A percentile compares a stretch with the other conserved stretches of the same genome.
Evolutionary conservation across 1,140 invertebrate genomes (phyloP).

Genomic region (Tribolium madens): DNA sequence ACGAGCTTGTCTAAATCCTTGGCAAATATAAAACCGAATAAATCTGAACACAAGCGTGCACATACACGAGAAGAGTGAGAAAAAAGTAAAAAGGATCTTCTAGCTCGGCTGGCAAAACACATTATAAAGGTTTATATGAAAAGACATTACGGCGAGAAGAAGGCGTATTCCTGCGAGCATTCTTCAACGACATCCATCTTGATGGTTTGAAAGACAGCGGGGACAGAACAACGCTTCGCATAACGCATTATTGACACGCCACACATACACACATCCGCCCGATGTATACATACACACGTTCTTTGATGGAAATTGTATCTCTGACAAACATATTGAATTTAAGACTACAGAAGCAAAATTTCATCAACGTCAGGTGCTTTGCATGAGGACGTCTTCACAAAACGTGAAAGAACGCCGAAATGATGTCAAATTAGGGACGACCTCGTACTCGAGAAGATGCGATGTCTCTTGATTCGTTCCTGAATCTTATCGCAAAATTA

Average conservation of each 20-base stretch:
- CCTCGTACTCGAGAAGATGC: not conserved
- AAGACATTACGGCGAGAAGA: not conserved
- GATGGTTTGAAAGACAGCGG: constrained; percentile 33
- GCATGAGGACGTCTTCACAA: constrained; percentile 36
- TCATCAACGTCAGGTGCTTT: constrained; percentile 47
- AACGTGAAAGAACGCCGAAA: constrained; percentile 37
- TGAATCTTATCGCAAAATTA: constrained; percentile 6
- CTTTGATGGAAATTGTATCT: constrained; percentile 43
- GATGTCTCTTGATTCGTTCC: constrained; percentile 14
- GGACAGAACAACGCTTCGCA: constrained; percentile 35
- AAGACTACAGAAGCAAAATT: constrained; percentile 44
- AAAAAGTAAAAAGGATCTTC: not conserved
- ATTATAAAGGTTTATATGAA: constrained; percentile 42
- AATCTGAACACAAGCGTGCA: constrained; percentile 26
- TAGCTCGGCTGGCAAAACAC: not conserved
- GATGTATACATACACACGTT: constrained; percentile 33
- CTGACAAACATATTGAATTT: constrained; percentile 45
- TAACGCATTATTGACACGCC: constrained; percentile 44
- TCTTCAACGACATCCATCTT: constrained; percentile 33
- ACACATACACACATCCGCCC: constrained; percentile 16
- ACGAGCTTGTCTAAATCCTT: constrained; percentile 47
- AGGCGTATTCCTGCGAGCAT: constrained; percentile 5
- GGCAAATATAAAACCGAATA: constrained; percentile 52
- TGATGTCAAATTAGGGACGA: constrained; percentile 25
- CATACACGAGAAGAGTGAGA: not conserved